These are phyloP conservation scores for Scyliorhinus canicula DNA, from an alignment of 2,797 vertebrate species.

Conservation along the genomic window DNA sequence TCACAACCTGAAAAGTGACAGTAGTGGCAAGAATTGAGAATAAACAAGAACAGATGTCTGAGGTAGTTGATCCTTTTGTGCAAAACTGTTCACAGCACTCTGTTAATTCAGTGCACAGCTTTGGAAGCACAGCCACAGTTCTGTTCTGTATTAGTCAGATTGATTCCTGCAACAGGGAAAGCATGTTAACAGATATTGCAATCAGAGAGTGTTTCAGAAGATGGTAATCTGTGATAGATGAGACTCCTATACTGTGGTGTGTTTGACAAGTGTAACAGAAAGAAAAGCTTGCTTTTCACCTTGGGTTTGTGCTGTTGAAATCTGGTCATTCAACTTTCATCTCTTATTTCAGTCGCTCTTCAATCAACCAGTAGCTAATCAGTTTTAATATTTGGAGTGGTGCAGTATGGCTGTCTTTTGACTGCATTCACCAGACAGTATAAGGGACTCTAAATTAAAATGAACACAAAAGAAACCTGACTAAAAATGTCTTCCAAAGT, in stretches of 20 bases:
- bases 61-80: not conserved
- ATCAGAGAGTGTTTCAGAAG: not conserved
- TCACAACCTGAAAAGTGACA: slow-evolving; percentile 1
- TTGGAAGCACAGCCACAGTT: not conserved
- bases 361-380: not conserved
- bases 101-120: not conserved
- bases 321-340: not conserved
- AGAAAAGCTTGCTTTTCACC: not conserved
- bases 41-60: not conserved
- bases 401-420: not conserved
- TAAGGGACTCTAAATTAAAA: not conserved
- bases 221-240: not conserved
- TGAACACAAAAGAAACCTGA: not conserved
- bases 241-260: not conserved
- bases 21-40: not conserved
- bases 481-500: not conserved
- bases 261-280: not conserved
- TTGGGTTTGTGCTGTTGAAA: not conserved
- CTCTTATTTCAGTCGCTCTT: not conserved
- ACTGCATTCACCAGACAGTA: not conserved
- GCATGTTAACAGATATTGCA: not conserved
- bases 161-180: not conserved
- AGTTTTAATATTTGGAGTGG: not conserved
- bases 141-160: not conserved
- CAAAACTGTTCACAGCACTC: not conserved